Evolutionary conservation across 2,113 vertebrate genomes (phyloP), one percentile per base, ranked within the genome.

Genomic region (Mus spicilegus): DNA sequence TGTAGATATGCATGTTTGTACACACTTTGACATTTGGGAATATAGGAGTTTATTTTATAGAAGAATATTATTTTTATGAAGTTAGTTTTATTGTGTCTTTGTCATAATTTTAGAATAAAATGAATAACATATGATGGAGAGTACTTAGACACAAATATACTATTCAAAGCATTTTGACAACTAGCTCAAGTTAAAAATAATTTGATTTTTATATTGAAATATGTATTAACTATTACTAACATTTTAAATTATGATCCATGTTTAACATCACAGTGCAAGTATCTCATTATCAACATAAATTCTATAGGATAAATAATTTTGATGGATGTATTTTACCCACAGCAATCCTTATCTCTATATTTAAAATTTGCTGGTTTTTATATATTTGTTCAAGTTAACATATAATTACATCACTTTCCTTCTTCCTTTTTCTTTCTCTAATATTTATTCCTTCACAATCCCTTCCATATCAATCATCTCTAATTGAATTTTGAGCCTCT

Each of bases 201-300:
- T 69, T 96, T 89, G 3, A 10, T 78, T 77, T 78, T 33, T 84
- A 77, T n/a, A 39, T 72, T 86, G 72, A 96, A 84, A 86, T 49
- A 5, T 65, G 36, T 28, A 28, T 63, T 84, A 65, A 16, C 61
- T 63, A 85, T 65, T 42, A 5, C 8, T 49, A 69, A 24, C 78
- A 24, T 56, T 87, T 51, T 33, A 95, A 65, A 4, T 20, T 56
- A 82, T 4, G 54, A 46, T 61, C 20, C 86, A 87, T 76, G 39
- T n/a, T 63, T 93, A 46, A 87, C 2, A 24, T 61, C 78, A 56
- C 0, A 75, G 24, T 73, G 61, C 8, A 65, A 82, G 1, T 30
- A 77, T 78, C 3, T 56, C 1, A 9, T 90, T 75, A 30, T 33
- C 51, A 69, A 20, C 72, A 67, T 58, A 92, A 87, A 90, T 4